Evolutionary conservation across 2,797 vertebrate genomes (phyloP).

Genomic region (Pangasius mekongensis): DNA sequence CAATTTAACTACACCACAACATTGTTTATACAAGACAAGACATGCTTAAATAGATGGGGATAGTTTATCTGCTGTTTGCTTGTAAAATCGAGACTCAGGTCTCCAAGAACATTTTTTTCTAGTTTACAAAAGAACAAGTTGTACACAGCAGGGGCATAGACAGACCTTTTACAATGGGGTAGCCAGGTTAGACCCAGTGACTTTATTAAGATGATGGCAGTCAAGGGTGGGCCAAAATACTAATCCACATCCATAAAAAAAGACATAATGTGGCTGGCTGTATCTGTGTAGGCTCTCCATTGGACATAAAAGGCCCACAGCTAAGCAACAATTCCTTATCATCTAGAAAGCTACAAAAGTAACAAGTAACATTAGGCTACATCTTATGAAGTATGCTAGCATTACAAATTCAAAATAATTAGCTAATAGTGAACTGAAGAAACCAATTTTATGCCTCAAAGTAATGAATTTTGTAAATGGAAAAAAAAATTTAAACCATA

Average conservation of each 20-base stretch:
- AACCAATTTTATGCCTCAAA: background rate
- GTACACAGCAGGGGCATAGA: background rate
- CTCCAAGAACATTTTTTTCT: background rate
- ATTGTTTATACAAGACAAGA: slow-evolving; percentile 50
- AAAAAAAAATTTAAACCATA: background rate
- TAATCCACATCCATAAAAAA: background rate
- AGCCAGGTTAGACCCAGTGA: background rate
- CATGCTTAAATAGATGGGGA: slow-evolving; percentile 21
- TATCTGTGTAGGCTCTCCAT: background rate
- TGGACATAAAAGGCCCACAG: too few relatives aligned
- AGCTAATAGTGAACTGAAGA: background rate
- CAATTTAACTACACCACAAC: slow-evolving; percentile 25
- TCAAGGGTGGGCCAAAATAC: background rate
- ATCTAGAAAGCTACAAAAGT: background rate
- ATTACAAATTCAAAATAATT: background rate
- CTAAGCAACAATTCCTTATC: background rate
- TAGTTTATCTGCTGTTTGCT: slow-evolving; percentile 34
- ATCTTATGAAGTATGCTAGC: background rate
- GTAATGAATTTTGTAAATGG: background rate
- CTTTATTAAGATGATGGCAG: background rate
- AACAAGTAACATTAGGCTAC: background rate
- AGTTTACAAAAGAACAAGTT: slow-evolving; percentile 35
- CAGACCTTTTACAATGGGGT: background rate
- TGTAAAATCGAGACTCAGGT: background rate
- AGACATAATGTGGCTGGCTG: background rate